Evolutionary conservation across 2,888 invertebrate genomes (phyloP), one percentile per base, ranked within the genome.

Genomic region (Dusona sp.): DNA sequence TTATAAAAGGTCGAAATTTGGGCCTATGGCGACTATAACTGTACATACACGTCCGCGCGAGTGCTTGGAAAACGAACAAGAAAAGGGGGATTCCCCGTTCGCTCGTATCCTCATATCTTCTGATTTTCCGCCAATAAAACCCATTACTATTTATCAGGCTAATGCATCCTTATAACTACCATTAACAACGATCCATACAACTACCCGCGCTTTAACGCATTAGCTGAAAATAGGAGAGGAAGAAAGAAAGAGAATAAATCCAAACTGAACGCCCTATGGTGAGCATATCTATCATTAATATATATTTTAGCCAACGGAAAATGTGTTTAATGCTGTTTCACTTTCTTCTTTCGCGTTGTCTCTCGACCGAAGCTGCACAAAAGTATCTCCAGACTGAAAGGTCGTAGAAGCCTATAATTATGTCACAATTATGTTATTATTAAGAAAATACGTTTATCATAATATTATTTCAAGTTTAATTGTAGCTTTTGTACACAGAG

Each of bases 81-180:
- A 91, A 91, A 81, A 88, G 90, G 88, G 89, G 89, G 88, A 90
- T 87, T 84, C 73, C 86, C 88, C 81, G 87, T 83, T 88, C 79
- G 22, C 65, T 73, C 83, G 72, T 85, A 90, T 90, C 90, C 92
- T 94, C 93, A 92, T 94, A 94, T 94, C 93, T 94, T 90, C 93
- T 94, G 94, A 94, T 94, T 94, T 94, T 93, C 92, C 93, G 92
- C 94, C 94, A 94, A 94, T 94, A 94, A 94, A 93, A 92, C 90
- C 93, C 93, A 94, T 94, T 93, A 93, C 94, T 94, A 93, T 94
- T 94, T 94, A 94, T 94, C 94, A 93, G 93, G 89, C 93, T 94
- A 94, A 94, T 94, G 94, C 91, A 91, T 92, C 91, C 93, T 92
- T 92, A 93, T 92, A 92, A 93, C 93, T 92, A 90, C 93, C 93